Evolutionary conservation across 2,113 vertebrate species (phyloP).

Genomic region (Sterrhoptilus dennistouni): DNA sequence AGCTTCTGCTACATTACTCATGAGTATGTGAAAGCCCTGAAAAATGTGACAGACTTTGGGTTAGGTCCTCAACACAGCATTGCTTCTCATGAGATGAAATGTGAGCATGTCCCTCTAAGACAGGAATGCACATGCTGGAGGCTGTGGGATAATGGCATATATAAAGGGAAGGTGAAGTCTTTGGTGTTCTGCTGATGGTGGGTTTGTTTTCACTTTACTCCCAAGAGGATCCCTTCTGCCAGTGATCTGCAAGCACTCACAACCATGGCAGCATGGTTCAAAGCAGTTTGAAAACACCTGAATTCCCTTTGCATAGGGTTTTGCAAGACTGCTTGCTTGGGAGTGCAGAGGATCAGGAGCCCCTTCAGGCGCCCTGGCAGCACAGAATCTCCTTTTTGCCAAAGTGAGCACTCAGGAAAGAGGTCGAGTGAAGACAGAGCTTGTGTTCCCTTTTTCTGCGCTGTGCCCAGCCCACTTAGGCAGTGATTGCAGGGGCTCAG

Average conservation of each 20-base stretch:
- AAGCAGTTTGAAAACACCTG: background rate
- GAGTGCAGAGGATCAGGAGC: background rate
- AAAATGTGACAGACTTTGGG: background rate
- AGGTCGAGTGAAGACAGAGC: background rate
- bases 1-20: background rate
- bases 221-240: background rate
- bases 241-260: background rate
- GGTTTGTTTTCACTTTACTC: background rate
- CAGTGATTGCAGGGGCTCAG: background rate
- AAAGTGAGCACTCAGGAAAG: background rate
- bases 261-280: background rate
- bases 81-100: background rate
- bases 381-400: background rate
- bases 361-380: background rate
- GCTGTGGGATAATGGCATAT: background rate
- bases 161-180: background rate
- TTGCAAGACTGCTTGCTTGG: background rate
- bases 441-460: background rate
- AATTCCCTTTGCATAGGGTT: background rate
- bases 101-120: background rate
- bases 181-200: background rate
- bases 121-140: background rate
- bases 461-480: background rate
- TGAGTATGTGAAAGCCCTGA: background rate
- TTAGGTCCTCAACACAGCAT: background rate